Evolutionary conservation across 1,140 invertebrate genomes (phyloP), one percentile per base, ranked within the genome.

Genomic region (Drosophila ficusphila): DNA sequence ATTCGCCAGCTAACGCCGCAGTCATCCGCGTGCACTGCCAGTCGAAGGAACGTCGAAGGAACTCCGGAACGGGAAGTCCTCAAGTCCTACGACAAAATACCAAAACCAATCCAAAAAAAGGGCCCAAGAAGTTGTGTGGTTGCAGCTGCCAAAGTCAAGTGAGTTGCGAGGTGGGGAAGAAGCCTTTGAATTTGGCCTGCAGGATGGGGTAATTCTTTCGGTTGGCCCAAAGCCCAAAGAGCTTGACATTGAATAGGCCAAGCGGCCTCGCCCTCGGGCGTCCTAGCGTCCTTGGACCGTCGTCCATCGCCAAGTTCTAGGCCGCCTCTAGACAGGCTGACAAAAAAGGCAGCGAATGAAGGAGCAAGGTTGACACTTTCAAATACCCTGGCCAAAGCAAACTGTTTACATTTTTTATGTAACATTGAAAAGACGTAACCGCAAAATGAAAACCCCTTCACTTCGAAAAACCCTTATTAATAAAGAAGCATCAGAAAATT

Each of bases 221-320:
- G n/a, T 72, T 68, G 64, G 64, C 64, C 61, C 27, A 52, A 14
- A 52, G 64, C 64, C 64, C 64, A 68, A 21, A 68, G 64, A 33
- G 64, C 60, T 42, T 68, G 64, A 67, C 64, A 68, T 68, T 68
- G 64, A 52, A 64, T 49, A 25, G 41, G 64, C 27, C 14, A 33
- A 12, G 18, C 39, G 56, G 53, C 69, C 69, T 73, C 69, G 69
- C 46, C 69, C 69, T 73, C 56, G 48, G 36, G 34, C 57, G 69
- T 52, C 69, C 69, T 73, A 31, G 34, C 57, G 69, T 52, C 69
- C 69, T 73, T 73, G 69, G 70, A 52, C 61, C 64, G 62, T 42
- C 64, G 62, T 42, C 54, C 48, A 54, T 48, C 70, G 70, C 46
- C 69, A 73, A 74, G 70, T 74, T 74, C 81, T 72, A 79, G 65